A percentile compares a stretch with the other conserved stretches of the same genome.
These are phyloP conservation scores for Meloe dianella DNA, from an alignment of 2,888 invertebrate genomes.

Conservation along the genomic window DNA sequence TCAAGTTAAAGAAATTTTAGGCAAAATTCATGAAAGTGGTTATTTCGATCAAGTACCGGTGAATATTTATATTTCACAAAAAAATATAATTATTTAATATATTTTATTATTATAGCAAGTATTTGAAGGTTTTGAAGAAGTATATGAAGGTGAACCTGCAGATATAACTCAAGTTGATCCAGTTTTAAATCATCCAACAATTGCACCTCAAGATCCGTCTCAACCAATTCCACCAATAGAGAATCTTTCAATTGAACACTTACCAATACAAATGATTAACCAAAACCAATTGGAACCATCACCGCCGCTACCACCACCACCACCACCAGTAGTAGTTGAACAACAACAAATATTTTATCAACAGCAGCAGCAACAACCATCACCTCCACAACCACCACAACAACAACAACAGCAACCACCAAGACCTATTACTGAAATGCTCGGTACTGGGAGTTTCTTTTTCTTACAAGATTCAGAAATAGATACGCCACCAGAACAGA, in stretches of 20 bases:
- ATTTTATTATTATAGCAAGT: slow-evolving; percentile 22
- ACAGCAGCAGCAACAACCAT: slow-evolving; percentile 58
- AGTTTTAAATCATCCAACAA: slow-evolving; percentile 28
- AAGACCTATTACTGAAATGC: slow-evolving; percentile 75
- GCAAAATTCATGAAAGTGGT: slow-evolving; percentile 79
- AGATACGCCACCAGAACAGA: slow-evolving; percentile 72
- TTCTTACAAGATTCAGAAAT: slow-evolving; percentile 88
- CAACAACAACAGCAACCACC: slow-evolving; percentile 56
- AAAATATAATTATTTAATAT: not conserved
- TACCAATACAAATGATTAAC: slow-evolving; percentile 63
- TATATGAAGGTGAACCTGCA: slow-evolving; percentile 29
- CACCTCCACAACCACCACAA: slow-evolving; percentile 43
- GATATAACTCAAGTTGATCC: slow-evolving; percentile 21
- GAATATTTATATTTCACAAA: slow-evolving; percentile 20
- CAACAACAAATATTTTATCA: slow-evolving; percentile 59
- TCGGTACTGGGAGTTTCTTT: slow-evolving; percentile 78
- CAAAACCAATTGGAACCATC: slow-evolving; percentile 63
- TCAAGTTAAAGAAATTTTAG: slow-evolving; percentile 79
- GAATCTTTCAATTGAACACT: slow-evolving; percentile 56
- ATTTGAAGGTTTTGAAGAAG: slow-evolving; percentile 35
- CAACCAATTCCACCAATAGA: slow-evolving; percentile 51
- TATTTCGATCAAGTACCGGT: slow-evolving; percentile 78
- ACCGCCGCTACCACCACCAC: slow-evolving; percentile 47
- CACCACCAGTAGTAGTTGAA: too few species aligned
- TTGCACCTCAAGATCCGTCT: slow-evolving; percentile 33